Conservation (phyloP, 2,113 vertebrate species). For the Xiphophorus maculatus region DNA sequence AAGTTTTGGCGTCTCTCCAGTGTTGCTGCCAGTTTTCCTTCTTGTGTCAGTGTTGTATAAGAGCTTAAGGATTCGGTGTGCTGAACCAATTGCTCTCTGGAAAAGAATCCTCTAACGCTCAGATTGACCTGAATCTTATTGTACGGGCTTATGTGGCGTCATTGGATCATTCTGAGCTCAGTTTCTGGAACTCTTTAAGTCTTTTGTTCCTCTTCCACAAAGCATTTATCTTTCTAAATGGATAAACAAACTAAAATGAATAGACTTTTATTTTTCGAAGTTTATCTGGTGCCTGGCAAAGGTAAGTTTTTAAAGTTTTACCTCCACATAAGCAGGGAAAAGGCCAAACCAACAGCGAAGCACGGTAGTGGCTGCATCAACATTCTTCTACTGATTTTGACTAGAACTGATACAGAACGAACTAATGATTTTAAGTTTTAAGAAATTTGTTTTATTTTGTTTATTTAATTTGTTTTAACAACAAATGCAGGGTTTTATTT, state of each 20-base stretch:
- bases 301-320: background rate
- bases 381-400: too few species aligned
- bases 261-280: background rate
- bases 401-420: too few species aligned
- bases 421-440: too few species aligned
- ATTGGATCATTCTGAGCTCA: slow-evolving; percentile 5
- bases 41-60: slow-evolving; percentile 54
- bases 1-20: background rate
- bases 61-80: slow-evolving; percentile 39
- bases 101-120: slow-evolving; percentile 35
- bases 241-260: background rate
- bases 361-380: background rate
- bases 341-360: background rate
- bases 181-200: slow-evolving; percentile 19
- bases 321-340: background rate
- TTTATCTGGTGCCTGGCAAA: too few species aligned
- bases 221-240: background rate
- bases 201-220: background rate
- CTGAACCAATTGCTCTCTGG: slow-evolving; percentile 49
- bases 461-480: too few species aligned
- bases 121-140: slow-evolving; percentile 69
- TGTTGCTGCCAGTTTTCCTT: slow-evolving; percentile 2
- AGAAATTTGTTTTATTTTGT: too few species aligned
- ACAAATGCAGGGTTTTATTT: too few species aligned
- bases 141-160: slow-evolving; percentile 41